Percentiles rank a stretch among this genome's conserved stretches.
Conservation (phyloP, 2,797 vertebrate species). For the Alectoris magna region DNA sequence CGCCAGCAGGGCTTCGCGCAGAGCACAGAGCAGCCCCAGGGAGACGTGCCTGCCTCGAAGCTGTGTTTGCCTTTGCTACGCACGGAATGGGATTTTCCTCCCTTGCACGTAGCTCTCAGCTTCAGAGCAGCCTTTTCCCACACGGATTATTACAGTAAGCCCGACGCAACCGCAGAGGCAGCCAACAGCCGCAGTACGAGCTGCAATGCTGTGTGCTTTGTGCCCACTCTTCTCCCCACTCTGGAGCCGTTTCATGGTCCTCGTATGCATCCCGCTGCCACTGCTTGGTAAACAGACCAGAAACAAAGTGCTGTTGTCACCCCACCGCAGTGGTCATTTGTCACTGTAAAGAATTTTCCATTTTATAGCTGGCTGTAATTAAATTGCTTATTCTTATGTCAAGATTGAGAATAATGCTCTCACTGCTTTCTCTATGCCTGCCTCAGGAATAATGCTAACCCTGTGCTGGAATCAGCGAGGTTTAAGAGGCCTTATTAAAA, state of each 20-base stretch:
- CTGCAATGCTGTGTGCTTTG: rapidly evolving
- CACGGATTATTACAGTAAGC: rapidly evolving
- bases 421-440: rapidly evolving
- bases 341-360: constrained; percentile 10
- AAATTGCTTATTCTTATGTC: constrained; percentile 33
- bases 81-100: background rate
- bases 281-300: background rate
- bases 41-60: background rate
- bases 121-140: background rate
- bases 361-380: constrained; percentile 42
- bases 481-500: constrained; percentile 25
- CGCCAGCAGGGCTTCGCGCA: background rate
- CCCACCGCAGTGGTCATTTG: background rate
- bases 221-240: background rate
- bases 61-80: background rate
- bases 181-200: background rate
- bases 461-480: background rate
- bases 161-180: background rate
- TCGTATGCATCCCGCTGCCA: background rate
- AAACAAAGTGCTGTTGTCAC: background rate
- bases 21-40: background rate
- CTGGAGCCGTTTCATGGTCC: background rate
- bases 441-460: background rate
- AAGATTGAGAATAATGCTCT: constrained; percentile 3
- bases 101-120: background rate